Percentiles rank a stretch among this genome's conserved stretches.
Conservation (phyloP, 2,113 vertebrate genomes). For the Suricata suricatta region DNA sequence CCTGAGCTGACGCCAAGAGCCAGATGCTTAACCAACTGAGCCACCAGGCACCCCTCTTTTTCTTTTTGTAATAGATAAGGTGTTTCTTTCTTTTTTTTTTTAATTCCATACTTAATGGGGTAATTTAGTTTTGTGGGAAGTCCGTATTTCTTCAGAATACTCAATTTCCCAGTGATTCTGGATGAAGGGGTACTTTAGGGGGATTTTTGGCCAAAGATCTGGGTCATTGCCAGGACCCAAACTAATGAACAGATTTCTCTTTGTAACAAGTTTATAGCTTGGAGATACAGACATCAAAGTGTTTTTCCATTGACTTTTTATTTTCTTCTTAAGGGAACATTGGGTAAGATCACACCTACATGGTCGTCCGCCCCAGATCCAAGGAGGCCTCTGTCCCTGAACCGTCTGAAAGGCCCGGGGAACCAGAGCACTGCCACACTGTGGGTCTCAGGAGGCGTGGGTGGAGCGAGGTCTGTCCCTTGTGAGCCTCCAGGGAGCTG, state of each 20-base stretch:
- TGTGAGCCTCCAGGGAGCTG: not conserved
- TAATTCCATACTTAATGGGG: not conserved
- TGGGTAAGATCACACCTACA: not conserved
- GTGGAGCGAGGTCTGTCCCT: too few relatives aligned
- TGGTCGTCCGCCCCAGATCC: not conserved
- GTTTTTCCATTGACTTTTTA: not conserved
- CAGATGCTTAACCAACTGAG: too few relatives aligned
- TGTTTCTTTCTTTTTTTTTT: not conserved
- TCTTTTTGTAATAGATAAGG: not conserved
- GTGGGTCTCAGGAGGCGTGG: not conserved
- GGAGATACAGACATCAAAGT: not conserved
- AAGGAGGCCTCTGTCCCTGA: not conserved
- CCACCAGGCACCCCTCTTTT: too few relatives aligned
- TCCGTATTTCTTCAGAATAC: not conserved
- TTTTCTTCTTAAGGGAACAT: slow-evolving; percentile 4
- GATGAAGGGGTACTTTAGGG: not conserved
- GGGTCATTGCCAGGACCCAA: not conserved
- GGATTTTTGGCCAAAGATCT: not conserved
- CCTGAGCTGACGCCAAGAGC: too few relatives aligned
- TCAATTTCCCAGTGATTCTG: not conserved
- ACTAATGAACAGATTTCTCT: not conserved
- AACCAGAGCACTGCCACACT: not conserved
- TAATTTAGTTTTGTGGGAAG: not conserved
- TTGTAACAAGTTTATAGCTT: not conserved
- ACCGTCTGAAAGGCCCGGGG: not conserved